Base-by-base conservation (phyloP, 2,888 invertebrate species). In the Julus scanicus region DNA sequence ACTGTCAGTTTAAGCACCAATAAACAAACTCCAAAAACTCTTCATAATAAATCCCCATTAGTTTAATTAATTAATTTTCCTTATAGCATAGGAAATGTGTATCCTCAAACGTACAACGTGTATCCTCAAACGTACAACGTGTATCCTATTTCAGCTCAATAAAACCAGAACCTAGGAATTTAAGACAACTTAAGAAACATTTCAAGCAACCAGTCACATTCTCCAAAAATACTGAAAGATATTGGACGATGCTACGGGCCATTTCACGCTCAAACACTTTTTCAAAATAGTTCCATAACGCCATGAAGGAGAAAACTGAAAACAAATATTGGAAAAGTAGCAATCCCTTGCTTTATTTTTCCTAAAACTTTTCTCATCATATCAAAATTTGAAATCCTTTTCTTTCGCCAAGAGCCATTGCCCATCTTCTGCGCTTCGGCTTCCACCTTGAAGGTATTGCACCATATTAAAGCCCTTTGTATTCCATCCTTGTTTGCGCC, bases 401-500 rank as follows among this genome's bases (percentile, higher is more conserved):
- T 71, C 71, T 71, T 29, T 71, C 71, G 71, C 71, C 71, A 20
- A 63, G 20, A 63, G 63, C 63, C 63, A 63, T 15, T 63, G 20
- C 63, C 63, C 63, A 71, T 29, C 71, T 71, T 29, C 71, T 71
- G 2, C n/a, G 71, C 71, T 29, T 71, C 20, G 71, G 29, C 29
- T 71, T 71, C 71, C 9, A 71, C 71, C 71, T 71, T 71, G 71
- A 29, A 71, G 71, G 71, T 71, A 71, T 71, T 71, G 71, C 71
- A n/a, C 71, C 71, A 9, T 71, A 71, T 71, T 71, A 71, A 71
- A 71, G 71, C 71, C 71, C 71, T 71, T 71, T 71, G 71, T 71
- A 71, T 71, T 29, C 71, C 29, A n/a, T 4, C 71, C 71, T 71
- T 71, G 71, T 71, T 71, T 71, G 71, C 71, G 71, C 71, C 71